A percentile compares a stretch with the other conserved stretches of the same genome.
phyloP scores from a whole-genome alignment of 2,113 vertebrate genomes.

The Ciconia maguari region DNA sequence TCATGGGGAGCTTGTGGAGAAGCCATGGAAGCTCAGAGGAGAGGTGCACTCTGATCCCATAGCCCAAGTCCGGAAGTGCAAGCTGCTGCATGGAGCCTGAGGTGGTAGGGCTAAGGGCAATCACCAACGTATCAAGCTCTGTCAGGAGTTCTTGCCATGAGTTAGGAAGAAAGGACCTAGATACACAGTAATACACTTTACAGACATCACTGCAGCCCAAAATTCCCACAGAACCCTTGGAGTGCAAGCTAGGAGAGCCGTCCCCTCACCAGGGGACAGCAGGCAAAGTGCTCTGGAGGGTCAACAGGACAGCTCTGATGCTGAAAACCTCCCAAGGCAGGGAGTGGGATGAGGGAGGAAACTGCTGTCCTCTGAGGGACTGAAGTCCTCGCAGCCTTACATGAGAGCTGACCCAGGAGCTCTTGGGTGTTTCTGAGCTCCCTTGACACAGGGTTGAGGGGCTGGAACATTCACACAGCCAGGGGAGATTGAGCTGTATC shows the following conservation, averaged over 20 bases:
- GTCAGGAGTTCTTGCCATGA: not conserved
- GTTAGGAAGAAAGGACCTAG: not conserved
- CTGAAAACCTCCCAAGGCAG: not conserved
- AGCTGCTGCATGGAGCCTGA: not conserved
- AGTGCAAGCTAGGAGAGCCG: not conserved
- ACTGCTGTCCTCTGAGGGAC: not conserved
- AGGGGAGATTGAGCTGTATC: accelerated
- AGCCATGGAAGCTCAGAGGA: not conserved
- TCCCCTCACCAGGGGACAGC: not conserved
- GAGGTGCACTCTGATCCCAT: not conserved
- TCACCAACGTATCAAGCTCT: not conserved
- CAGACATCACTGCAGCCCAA: not conserved
- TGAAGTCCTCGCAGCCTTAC: not conserved
- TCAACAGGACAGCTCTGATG: not conserved
- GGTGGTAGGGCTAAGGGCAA: not conserved
- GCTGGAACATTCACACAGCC: not conserved
- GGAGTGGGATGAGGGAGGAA: not conserved
- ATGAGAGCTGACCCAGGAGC: not conserved
- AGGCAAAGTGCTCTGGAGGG: not conserved
- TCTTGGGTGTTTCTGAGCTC: not conserved
- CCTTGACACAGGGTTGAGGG: not conserved
- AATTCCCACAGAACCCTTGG: not conserved
- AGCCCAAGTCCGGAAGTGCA: not conserved
- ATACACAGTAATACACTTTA: not conserved
- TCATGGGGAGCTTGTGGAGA: not conserved